These are phyloP conservation scores for Lasius platythorax DNA, from an alignment of 2,888 invertebrate genomes.

Conservation along the genomic window DNA sequence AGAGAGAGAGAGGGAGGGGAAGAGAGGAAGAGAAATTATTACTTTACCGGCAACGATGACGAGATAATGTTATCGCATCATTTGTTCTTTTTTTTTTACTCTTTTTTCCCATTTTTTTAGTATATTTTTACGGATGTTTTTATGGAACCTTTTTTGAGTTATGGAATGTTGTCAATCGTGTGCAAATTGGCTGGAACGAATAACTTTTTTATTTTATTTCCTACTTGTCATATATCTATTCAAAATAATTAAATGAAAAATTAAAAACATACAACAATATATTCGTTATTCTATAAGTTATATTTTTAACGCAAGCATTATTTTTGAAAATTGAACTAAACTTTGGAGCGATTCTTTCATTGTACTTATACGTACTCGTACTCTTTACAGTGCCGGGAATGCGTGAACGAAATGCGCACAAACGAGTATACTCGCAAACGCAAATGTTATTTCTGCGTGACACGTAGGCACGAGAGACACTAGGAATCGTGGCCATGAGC, in stretches of 20 bases:
- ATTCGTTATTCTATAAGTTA: background rate
- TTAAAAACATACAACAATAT: background rate
- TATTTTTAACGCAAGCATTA: background rate
- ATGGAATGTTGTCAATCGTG: background rate
- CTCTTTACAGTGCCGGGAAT: background rate
- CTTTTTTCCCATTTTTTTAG: background rate
- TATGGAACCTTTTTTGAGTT: background rate
- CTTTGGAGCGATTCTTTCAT: background rate
- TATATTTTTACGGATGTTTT: conserved; percentile 8
- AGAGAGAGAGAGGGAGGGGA: background rate
- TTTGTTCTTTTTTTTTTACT: background rate
- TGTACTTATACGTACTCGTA: background rate
- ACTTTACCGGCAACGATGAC: conserved; percentile 3
- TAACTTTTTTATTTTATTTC: background rate
- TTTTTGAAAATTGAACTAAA: background rate
- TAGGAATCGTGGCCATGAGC: conserved; percentile 29
- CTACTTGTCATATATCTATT: background rate
- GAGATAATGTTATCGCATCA: background rate
- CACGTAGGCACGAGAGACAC: background rate
- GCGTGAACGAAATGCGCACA: background rate
- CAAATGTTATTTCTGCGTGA: background rate
- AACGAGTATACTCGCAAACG: background rate
- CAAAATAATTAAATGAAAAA: background rate
- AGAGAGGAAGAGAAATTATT: conserved; percentile 11
- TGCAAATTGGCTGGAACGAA: background rate